Base-by-base conservation (phyloP, 2,797 vertebrate genomes). In the Pipistrellus pipistrellus region DNA sequence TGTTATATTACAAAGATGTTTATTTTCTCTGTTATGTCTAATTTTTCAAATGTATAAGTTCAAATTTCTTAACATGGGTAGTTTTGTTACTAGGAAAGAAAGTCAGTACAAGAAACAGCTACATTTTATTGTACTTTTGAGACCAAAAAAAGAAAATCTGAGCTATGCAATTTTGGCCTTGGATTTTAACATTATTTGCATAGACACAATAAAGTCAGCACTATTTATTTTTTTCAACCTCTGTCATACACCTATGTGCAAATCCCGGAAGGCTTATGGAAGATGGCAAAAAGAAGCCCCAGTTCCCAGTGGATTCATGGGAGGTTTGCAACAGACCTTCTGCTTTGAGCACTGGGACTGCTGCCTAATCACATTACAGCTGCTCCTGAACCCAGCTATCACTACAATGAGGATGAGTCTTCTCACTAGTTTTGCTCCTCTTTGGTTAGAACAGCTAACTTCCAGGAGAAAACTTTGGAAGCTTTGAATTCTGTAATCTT, bases 41-140 rank as follows among this genome's bases (percentile, higher is more conserved):
- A 91, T 95, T 97, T 83, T 98, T 95, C 81, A 97, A 95, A 91
- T 96, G 96, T 97, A 76, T 96, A 95, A 91, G 88, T 96, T 96
- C 95, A 83, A 55, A 10, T 92, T 81, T 97, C 97, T 97, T 98
- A 72, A 94, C 92, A 97, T 97, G 11, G 8, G n/a, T 53, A 44
- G 1, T 32, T 97, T 95, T 98, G 94, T 97, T 97, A 68, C 46
- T 94, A 59, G 68, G 64, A 91, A 97, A 88, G 9, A 71, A 94
- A 96, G 9, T 96, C 83, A 92, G 77, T 82, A 89, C 77, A 96
- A 93, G 73, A 4, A 88, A 48, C 76, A 90, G 10, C 23, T 93
- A 53, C 97, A 66, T 69, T 84, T 96, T 97, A 97, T 97, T 96
- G 96, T 97, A 97, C 38, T 96, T 96, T 92, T 91, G 71, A 96